Conservation (phyloP, 2,113 vertebrate species). For the Tetraodon nigroviridis region DNA sequence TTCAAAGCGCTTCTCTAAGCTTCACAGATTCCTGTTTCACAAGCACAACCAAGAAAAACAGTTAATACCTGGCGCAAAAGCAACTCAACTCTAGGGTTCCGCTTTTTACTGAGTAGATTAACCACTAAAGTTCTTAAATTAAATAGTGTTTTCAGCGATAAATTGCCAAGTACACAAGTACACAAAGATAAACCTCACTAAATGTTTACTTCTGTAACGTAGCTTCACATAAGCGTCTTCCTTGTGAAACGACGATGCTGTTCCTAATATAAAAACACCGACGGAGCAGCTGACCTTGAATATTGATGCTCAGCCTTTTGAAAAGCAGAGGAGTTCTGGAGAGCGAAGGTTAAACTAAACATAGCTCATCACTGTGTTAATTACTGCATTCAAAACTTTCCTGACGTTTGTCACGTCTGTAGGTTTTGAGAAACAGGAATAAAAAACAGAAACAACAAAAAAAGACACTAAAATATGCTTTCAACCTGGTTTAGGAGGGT, state of each 20-base stretch:
- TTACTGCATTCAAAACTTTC: background rate
- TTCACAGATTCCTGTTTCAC: no score
- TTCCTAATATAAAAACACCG: conserved; percentile 39
- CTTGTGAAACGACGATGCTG: conserved; percentile 19
- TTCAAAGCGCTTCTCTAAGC: no score
- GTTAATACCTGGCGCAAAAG: background rate
- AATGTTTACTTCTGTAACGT: no score
- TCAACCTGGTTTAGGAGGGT: no score
- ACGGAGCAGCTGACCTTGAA: conserved; percentile 53
- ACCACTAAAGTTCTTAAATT: no score
- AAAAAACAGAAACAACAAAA: no score
- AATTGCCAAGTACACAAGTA: background rate
- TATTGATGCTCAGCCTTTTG: conserved; percentile 38
- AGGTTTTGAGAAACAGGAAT: no score
- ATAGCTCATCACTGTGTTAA: background rate
- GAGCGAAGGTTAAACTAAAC: background rate
- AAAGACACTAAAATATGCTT: no score
- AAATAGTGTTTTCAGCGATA: no score
- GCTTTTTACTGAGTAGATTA: no score
- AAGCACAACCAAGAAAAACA: no score
- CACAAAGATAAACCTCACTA: background rate
- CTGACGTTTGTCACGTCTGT: no score
- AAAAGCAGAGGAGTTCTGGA: conserved; percentile 4
- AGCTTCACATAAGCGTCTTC: conserved; percentile 25
- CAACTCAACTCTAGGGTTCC: background rate